phyloP scores from a whole-genome alignment of 2,888 invertebrate species.

The Hyles lineata region DNA sequence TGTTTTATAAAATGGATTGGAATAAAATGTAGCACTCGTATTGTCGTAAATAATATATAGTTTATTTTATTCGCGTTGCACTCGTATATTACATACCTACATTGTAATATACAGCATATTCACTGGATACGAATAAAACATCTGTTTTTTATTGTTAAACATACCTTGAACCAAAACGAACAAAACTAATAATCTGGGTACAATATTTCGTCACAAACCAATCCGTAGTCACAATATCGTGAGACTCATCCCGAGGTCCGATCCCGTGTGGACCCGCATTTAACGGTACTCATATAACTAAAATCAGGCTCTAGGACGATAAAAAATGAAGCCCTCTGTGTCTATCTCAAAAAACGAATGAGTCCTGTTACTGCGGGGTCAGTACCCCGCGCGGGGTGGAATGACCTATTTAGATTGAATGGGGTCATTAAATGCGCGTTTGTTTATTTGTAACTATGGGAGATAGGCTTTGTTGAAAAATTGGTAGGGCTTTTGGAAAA shows the following conservation, averaged over 20 bases:
- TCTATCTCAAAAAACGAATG: conserved; percentile 66
- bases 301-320: conserved; percentile 77
- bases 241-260: conserved; percentile 49
- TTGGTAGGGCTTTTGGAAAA: conserved; percentile 13
- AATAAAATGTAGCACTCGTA: neutral
- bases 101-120: too few species aligned
- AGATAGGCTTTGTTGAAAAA: conserved; percentile 21
- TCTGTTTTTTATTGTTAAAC: too few species aligned
- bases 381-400: conserved; percentile 76
- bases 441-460: conserved; percentile 28
- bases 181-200: too few species aligned
- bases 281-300: conserved; percentile 80
- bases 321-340: conserved; percentile 75
- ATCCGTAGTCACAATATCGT: conserved; percentile 46
- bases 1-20: neutral
- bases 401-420: conserved; percentile 81
- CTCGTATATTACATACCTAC: too few species aligned
- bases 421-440: conserved; percentile 66
- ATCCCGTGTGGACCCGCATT: conserved; percentile 51
- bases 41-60: neutral
- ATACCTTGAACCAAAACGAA: too few species aligned
- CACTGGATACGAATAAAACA: too few species aligned
- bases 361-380: conserved; percentile 78
- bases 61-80: neutral
- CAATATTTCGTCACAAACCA: too few species aligned